Base-by-base conservation (phyloP, 2,797 vertebrate genomes). In the Trachops cirrhosus region DNA sequence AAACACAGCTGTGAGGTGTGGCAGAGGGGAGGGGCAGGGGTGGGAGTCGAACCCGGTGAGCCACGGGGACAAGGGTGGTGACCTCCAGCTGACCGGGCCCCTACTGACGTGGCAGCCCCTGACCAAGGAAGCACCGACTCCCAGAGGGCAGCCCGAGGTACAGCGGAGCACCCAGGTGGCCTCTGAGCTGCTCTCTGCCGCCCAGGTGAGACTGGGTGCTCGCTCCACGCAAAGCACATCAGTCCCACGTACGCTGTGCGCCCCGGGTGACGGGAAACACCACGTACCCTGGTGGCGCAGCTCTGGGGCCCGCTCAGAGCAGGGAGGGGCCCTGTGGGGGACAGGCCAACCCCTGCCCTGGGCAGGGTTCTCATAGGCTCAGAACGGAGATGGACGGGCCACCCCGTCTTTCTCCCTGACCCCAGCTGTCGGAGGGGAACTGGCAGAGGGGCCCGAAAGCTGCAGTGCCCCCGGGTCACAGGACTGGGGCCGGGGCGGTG, bases 1-100 rank as follows among this genome's bases (percentile, higher is more conserved):
- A 99, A 99, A 99, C 99, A 99, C 98, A 99, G 97, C 98, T 98
- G 95, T 95, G 90, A 96, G 70, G 85, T 78, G 39, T 19, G 75
- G 62, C 29, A 32, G 15, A 15, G 26, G 15, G 48, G 74, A 37
- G 68, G 46, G 48, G 12, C 10, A 0, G n/a, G 15, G 9, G 2
- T 0, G 11, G n/a, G 37, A 24, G 46, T 14, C n/a, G 46, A 29
- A 41, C 71, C 2, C 9, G 39, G 82, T 3, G 48, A 52, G 62
- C 74, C 68, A 79, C 5, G 10, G 75, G 82, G 70, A 70, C 22
- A 2, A 84, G 78, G 37, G 9, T 34, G 12, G 24, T 67, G 41
- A 44, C 26, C n/a, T 50, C 18, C 46, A 24, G 71, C 50, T 85
- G 64, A 46, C 74, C 1, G 15, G 64, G 64, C 5, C 2, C 6